phyloP scores from a whole-genome alignment of 2,888 invertebrate genomes.

The Cryptus armator region DNA sequence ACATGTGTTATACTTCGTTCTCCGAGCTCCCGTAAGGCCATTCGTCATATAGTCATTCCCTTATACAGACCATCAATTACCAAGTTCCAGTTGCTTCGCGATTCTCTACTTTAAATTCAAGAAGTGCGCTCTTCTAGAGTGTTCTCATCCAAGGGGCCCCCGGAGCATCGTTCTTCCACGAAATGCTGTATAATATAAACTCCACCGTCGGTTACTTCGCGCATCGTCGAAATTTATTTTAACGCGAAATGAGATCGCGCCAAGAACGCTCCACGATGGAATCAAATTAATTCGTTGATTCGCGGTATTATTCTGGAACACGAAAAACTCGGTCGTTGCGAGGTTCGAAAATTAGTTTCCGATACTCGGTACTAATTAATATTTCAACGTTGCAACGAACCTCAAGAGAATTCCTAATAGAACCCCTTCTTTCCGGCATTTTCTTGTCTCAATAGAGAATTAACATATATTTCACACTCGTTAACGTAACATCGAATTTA shows the following conservation, averaged over 20 bases:
- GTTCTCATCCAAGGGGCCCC: conserved; percentile 2
- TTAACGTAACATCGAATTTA: neutral
- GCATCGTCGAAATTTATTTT: conserved; percentile 16
- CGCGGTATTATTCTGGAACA: conserved; percentile 14
- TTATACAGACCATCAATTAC: conserved; percentile 59
- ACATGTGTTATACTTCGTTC: neutral
- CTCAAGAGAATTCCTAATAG: neutral
- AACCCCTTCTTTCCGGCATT: neutral
- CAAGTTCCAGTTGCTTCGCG: conserved; percentile 52
- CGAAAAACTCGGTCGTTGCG: neutral
- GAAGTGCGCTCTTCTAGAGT: conserved; percentile 39
- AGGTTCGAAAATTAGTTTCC: conserved; percentile 31
- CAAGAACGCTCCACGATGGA: neutral
- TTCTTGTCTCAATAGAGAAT: neutral
- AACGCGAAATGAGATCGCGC: conserved; percentile 45
- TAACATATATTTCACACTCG: neutral
- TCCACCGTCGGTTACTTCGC: conserved; percentile 12
- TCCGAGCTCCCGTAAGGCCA: conserved; percentile 17
- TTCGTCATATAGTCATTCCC: conserved; percentile 48
- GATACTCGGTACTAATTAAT: conserved; percentile 38
- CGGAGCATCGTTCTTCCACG: conserved; percentile 49
- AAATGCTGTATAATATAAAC: conserved; percentile 49
- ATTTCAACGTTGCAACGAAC: conserved; percentile 3
- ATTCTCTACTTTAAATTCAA: conserved; percentile 66
- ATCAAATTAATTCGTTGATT: conserved; percentile 44